phyloP scores from a whole-genome alignment of 2,888 invertebrate genomes.

The Agrochola lota region DNA sequence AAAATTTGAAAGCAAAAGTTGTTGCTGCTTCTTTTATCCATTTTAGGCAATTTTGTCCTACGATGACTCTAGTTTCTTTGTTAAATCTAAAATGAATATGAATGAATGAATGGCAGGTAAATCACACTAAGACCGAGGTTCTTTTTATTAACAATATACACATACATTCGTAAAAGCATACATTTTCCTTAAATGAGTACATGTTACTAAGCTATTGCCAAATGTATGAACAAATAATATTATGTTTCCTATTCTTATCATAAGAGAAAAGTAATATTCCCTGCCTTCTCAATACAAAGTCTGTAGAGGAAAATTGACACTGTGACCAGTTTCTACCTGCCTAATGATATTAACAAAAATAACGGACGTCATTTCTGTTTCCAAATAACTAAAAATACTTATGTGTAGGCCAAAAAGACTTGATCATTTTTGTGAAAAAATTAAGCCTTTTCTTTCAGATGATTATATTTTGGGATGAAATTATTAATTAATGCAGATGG shows the following conservation, averaged over 20 bases:
- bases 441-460: neutral
- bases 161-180: neutral
- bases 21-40: neutral
- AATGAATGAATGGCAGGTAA: neutral
- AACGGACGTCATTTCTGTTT: slow-evolving; percentile 2
- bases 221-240: slow-evolving; percentile 8
- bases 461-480: neutral
- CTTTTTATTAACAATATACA: neutral
- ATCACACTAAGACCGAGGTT: neutral
- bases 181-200: slow-evolving; percentile 12
- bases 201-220: neutral
- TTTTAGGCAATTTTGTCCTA: neutral
- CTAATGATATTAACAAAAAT: slow-evolving; percentile 25
- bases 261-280: slow-evolving; percentile 22
- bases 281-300: slow-evolving; percentile 35
- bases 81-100: neutral
- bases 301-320: slow-evolving; percentile 42
- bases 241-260: slow-evolving; percentile 25
- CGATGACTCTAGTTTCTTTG: neutral
- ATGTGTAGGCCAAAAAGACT: neutral
- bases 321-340: slow-evolving; percentile 7
- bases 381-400: too few relatives aligned
- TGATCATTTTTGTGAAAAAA: neutral
- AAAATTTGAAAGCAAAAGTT: neutral
- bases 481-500: neutral